Evolutionary conservation across 2,797 vertebrate genomes (phyloP).

Genomic region (Acropternis orthonyx): DNA sequence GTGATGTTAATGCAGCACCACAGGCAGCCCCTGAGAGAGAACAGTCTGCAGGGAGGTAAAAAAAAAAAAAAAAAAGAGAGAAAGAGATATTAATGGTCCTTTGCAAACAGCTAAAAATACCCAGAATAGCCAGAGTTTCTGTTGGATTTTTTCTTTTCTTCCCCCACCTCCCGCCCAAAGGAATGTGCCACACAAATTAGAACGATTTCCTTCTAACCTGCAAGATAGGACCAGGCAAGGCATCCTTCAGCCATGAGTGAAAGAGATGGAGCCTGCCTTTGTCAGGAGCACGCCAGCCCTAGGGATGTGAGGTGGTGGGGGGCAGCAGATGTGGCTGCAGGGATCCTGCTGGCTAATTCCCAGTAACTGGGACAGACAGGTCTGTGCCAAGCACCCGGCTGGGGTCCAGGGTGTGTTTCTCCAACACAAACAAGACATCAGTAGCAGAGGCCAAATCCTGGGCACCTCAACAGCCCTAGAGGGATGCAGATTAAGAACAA

Average conservation of each 20-base stretch:
- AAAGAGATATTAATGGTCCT: slow-evolving; percentile 7
- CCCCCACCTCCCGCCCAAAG: neutral
- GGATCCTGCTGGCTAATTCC: neutral
- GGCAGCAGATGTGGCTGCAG: neutral
- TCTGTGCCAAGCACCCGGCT: neutral
- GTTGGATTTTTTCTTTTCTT: neutral
- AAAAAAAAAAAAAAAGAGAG: neutral
- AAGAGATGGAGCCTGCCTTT: neutral
- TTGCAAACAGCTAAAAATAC: slow-evolving; percentile 59
- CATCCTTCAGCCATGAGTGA: neutral
- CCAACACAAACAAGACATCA: neutral
- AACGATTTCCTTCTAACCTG: slow-evolving; percentile 17
- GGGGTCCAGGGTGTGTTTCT: neutral
- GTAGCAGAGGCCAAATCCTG: neutral
- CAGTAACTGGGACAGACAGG: neutral
- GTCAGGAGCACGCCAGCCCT: neutral
- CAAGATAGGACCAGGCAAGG: neutral
- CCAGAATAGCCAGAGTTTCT: neutral
- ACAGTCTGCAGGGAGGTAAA: neutral
- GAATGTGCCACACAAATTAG: slow-evolving; percentile 49
- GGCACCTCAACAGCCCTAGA: neutral
- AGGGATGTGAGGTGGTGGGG: neutral
- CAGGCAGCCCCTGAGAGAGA: neutral
- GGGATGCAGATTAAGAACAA: neutral
- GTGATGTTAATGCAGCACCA: neutral